Percentiles rank a stretch among this genome's conserved stretches.
phyloP scores from a whole-genome alignment of 2,888 invertebrate genomes.

The Macrosoma leucophasiata region DNA sequence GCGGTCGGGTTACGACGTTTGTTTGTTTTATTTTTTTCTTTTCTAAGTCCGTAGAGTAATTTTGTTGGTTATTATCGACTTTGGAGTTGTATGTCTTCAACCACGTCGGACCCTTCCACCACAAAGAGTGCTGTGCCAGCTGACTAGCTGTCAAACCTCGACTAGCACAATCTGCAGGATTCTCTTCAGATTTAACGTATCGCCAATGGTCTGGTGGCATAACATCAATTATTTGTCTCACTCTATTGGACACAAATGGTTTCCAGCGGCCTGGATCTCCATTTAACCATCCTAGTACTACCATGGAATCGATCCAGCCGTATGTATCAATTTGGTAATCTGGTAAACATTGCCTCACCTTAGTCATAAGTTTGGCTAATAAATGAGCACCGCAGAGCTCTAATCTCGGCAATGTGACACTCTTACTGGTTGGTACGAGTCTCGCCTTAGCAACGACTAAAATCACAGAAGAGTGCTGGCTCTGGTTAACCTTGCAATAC shows the following conservation, averaged over 20 bases:
- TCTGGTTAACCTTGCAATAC: not conserved
- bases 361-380: constrained; percentile 11
- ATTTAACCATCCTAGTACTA: constrained; percentile 9
- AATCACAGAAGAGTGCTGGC: not conserved
- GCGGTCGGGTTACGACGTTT: not conserved
- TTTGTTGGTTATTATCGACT: not conserved
- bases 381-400: constrained; percentile 19
- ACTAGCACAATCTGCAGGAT: constrained; percentile 1
- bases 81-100: not conserved
- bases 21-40: not conserved
- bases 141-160: not conserved
- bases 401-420: constrained; percentile 15
- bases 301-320: constrained; percentile 13
- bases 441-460: constrained; percentile 19
- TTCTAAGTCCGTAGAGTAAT: not conserved
- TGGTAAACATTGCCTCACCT: constrained; percentile 3
- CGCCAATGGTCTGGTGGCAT: not conserved
- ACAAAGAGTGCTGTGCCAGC: constrained; percentile 1
- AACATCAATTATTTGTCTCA: not conserved
- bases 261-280: constrained; percentile 20
- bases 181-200: not conserved
- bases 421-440: constrained; percentile 15
- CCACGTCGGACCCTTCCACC: constrained; percentile 4
- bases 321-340: not conserved
- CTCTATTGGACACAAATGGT: constrained; percentile 21